phyloP scores from a whole-genome alignment of 2,113 vertebrate species.

The Mormoops blainvillei region DNA sequence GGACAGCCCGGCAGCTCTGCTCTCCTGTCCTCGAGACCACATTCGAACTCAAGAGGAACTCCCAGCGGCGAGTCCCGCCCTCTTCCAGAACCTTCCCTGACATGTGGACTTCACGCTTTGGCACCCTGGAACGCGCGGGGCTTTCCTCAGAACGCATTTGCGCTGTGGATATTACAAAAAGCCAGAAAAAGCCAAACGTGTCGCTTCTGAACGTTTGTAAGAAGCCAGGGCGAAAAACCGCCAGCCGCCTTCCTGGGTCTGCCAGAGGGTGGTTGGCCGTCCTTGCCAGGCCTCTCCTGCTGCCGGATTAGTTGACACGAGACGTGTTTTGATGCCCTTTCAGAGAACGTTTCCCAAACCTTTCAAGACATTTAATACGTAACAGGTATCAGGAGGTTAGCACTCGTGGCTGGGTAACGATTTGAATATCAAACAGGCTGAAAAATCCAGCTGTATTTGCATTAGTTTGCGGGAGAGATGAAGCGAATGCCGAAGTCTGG shows the following conservation, averaged over 20 bases:
- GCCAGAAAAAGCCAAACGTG: neutral
- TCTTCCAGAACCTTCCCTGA: neutral
- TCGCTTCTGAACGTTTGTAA: rapidly evolving
- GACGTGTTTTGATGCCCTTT: neutral
- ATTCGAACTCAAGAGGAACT: neutral
- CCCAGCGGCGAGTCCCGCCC: rapidly evolving
- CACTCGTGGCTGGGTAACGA: neutral
- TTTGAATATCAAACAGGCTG: neutral
- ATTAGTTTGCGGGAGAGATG: neutral
- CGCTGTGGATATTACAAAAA: rapidly evolving
- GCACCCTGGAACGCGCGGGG: neutral
- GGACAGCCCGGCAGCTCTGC: neutral
- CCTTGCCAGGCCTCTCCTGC: rapidly evolving
- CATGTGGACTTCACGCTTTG: neutral
- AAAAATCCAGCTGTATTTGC: neutral
- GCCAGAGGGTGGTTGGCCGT: rapidly evolving
- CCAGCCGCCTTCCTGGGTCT: rapidly evolving
- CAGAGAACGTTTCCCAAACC: neutral
- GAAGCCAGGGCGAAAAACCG: rapidly evolving
- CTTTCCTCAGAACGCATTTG: neutral
- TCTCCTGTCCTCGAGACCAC: neutral
- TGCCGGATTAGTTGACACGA: rapidly evolving
- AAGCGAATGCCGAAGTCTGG: neutral
- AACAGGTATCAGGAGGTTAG: neutral
- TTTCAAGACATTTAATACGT: neutral